Percentiles rank a stretch among this genome's conserved stretches.
Evolutionary conservation across 2,888 invertebrate species (phyloP).

Genomic region (Megamerina dolium): DNA sequence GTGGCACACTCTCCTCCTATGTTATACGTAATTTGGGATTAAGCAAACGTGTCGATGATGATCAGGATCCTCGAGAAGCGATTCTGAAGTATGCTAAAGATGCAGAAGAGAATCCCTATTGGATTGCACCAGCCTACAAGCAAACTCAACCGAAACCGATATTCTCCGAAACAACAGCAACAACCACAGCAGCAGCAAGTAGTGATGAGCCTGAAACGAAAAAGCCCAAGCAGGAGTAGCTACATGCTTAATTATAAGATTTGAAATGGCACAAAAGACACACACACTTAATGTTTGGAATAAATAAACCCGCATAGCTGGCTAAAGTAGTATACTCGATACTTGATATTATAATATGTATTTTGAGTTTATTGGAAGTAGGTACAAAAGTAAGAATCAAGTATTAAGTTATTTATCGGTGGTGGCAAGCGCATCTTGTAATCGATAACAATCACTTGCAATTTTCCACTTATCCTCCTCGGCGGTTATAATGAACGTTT

Average conservation of each 20-base stretch:
- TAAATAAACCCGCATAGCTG: no score
- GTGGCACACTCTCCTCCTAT: conserved; percentile 91
- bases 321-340: no score
- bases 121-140: conserved; percentile 89
- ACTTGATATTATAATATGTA: no score
- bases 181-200: conserved; percentile 3
- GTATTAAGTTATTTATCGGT: conserved; percentile 18
- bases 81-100: conserved; percentile 92
- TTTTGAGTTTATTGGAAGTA: no score
- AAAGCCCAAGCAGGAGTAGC: conserved; percentile 41
- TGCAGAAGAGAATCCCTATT: conserved; percentile 93
- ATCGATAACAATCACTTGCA: conserved; percentile 79
- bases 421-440: conserved; percentile 55
- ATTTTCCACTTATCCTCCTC: conserved; percentile 91
- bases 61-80: conserved; percentile 90
- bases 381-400: no score
- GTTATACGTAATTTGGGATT: conserved; percentile 92
- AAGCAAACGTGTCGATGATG: conserved; percentile 85
- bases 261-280: no score
- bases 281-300: no score
- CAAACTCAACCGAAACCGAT: conserved; percentile 83
- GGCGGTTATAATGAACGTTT: conserved; percentile 82
- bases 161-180: conserved; percentile 57
- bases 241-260: no score
- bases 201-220: conserved; percentile 38